Evolutionary conservation across 2,888 invertebrate species (phyloP).

Genomic region (Limnephilus auricula): DNA sequence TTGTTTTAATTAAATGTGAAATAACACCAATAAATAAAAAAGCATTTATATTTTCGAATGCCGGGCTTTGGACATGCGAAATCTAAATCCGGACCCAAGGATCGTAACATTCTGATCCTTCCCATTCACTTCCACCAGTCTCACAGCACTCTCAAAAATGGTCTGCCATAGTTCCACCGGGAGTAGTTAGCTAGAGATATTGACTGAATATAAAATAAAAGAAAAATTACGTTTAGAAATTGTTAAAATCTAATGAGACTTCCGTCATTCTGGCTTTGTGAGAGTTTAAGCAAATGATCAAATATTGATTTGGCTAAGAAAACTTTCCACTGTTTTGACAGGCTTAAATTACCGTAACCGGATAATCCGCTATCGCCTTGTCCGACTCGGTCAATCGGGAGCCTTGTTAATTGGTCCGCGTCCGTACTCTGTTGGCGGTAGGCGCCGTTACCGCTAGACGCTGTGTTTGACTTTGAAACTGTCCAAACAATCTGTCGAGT

Average conservation of each 20-base stretch:
- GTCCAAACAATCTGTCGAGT: constrained; percentile 5
- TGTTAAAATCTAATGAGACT: no score
- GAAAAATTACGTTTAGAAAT: no score
- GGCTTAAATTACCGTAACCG: background rate
- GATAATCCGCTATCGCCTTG: background rate
- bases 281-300: background rate
- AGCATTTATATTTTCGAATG: no score
- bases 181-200: background rate
- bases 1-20: no score
- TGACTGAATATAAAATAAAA: background rate
- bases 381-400: background rate
- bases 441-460: background rate
- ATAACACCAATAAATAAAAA: no score
- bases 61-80: no score
- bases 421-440: background rate
- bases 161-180: background rate
- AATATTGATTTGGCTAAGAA: background rate
- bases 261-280: background rate
- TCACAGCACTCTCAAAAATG: no score
- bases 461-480: background rate
- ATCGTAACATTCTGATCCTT: no score
- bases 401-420: background rate
- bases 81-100: no score
- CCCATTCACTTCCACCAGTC: no score
- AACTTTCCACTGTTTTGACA: background rate